Evolutionary conservation across 2,888 invertebrate species (phyloP), one percentile per base, ranked within the genome.

Genomic region (Eupeodes latifasciatus): DNA sequence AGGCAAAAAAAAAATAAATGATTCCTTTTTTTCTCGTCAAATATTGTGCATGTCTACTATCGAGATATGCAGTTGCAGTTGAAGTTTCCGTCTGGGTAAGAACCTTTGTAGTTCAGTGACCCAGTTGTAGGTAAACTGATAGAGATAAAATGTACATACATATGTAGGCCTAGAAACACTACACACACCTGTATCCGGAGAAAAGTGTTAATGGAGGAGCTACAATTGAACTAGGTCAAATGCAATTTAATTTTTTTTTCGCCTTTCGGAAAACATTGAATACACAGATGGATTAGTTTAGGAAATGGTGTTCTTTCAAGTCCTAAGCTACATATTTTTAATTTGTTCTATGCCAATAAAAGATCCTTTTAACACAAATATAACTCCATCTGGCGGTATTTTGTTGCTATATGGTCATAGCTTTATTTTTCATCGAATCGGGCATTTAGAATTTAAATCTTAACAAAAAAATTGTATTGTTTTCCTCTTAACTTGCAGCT

Each of bases 401-500:
- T 27, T 27, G 27, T 27, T 27, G 27, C 27, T 27, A 27, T 40
- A 40, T 40, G 40, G 40, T 4, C 40, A 5, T 40, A 40, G 6
- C 6, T 40, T 40, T 36, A 36, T 36, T 36, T 36, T 19, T 19
- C 19, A 19, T 19, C 27, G 27, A 27, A 27, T 3, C 3, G 40
- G 40, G 40, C 27, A 27, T 27, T 27, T 27, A 2, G 2, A 27
- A 27, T 40, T 40, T 40, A 7, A 0, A 40, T 9, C 40, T 40
- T 40, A 40, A 1, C 9, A 2, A 7, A 40, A 40, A 40, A 40
- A 40, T 4, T 40, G 27, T 40, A 40, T 40, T 40, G 9, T 40
- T 7, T 34, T 59, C 1, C 12, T 5, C 14, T 34, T 59, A 5
- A 14, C 7, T 57, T 71, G 1, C 76, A 92, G 90, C 90, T 91